Evolutionary conservation across 2,888 invertebrate genomes (phyloP), one percentile per base, ranked within the genome.

Genomic region (Protonemura montana): DNA sequence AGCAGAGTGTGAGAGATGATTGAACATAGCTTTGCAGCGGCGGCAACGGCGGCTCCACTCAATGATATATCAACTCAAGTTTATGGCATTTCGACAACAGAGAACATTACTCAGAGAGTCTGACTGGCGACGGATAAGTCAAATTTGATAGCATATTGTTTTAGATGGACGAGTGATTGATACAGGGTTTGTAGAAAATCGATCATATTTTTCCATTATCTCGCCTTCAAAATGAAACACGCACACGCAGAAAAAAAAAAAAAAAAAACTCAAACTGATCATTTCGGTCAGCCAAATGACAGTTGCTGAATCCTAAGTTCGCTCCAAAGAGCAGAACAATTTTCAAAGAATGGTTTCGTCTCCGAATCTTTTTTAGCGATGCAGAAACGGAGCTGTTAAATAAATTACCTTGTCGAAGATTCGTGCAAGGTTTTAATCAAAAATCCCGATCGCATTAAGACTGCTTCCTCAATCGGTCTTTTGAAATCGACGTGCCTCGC

Each of bases 71-170:
- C 59, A 59, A 59, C 59, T 59, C 59, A 59, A 21, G 6, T 59
- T 59, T 59, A 59, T 59, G 59, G 59, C 59, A 59, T 59, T 59
- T 59, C 59, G 59, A 21, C 59, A 59, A 59, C 59, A 59, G 59
- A 59, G 59, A 59, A 21, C 59, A 59, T 59, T 59, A 59, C 59
- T 59, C 59, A 59, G 21, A 59, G 6, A 21, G 59, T 59, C 59
- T 59, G 59, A 13, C 59, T 29, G 81, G 81, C 81, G 81, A 81
- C 81, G 81, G 28, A 81, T 81, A 81, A 81, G 81, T 81, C 81
- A 81, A 27, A 81, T 30, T 30, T 30, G 81, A 29, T 81, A n/a
- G 81, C 81, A 81, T 81, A 81, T 81, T 29, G 30, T 30, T 81
- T 81, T 59, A 59, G 59, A 59, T 59, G 59, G 59, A 59, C 59